Evolutionary conservation across 2,113 vertebrate species (phyloP).

Genomic region (Odontophorus gujanensis): DNA sequence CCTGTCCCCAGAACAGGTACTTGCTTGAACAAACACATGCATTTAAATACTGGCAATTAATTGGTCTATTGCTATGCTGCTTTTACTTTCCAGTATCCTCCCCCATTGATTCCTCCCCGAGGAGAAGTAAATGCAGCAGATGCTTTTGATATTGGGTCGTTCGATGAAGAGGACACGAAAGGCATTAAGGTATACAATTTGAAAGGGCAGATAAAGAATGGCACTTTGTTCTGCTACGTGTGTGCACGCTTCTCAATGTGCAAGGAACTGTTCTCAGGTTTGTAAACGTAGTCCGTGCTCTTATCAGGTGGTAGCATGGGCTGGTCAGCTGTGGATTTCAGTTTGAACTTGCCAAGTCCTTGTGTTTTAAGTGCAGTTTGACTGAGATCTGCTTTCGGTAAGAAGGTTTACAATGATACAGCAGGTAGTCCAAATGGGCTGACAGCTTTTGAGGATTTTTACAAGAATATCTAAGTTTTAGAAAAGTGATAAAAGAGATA

Average conservation of each 20-base stretch:
- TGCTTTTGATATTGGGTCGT: conserved; percentile 97
- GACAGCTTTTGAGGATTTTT: not conserved
- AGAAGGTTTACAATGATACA: not conserved
- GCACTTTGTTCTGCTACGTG: not conserved
- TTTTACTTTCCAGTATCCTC: conserved; percentile 85
- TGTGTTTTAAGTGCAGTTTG: not conserved
- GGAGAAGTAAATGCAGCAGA: conserved; percentile 98
- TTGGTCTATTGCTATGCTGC: not conserved
- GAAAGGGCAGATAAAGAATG: not conserved
- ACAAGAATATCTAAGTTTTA: not conserved
- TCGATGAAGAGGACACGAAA: conserved; percentile 98
- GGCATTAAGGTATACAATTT: conserved; percentile 90
- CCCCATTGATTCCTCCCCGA: conserved; percentile 93
- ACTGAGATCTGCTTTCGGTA: not conserved
- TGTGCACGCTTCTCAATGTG: not conserved
- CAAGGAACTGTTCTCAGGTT: not conserved
- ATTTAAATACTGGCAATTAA: not conserved
- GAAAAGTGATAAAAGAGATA: not conserved
- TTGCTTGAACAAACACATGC: rapidly evolving
- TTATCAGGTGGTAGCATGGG: not conserved
- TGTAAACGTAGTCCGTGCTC: not conserved
- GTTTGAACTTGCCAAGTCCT: not conserved
- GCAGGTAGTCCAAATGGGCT: not conserved
- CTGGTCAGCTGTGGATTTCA: not conserved
- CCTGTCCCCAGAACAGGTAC: not conserved